A percentile compares a stretch with the other conserved stretches of the same genome.
These are phyloP conservation scores for Chelonus insularis DNA, from an alignment of 1,140 invertebrate species.

Conservation along the genomic window DNA sequence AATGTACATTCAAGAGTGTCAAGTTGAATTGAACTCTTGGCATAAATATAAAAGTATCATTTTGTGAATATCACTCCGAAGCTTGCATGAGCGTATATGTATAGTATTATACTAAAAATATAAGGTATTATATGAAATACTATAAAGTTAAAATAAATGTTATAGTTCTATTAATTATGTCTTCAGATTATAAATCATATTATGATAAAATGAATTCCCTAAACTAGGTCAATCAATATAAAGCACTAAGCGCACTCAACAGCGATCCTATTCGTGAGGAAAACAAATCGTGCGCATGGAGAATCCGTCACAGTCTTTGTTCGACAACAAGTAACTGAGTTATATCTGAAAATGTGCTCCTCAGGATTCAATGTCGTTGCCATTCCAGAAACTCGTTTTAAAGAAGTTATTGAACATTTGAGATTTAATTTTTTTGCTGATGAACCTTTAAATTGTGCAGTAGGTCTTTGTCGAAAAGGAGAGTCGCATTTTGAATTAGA, in stretches of 20 bases:
- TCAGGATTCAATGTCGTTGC: conserved; percentile 40
- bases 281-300: conserved; percentile 33
- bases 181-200: neutral
- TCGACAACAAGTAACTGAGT: conserved; percentile 27
- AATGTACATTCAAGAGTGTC: too few species aligned
- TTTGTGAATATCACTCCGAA: conserved; percentile 15
- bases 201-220: conserved; percentile 26
- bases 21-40: too few species aligned
- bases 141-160: conserved; percentile 8
- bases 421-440: conserved; percentile 76
- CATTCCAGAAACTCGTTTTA: conserved; percentile 60
- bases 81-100: conserved; percentile 25
- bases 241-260: conserved; percentile 40
- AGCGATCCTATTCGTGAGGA: conserved; percentile 32
- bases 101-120: conserved; percentile 5
- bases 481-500: conserved; percentile 72
- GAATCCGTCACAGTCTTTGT: conserved; percentile 35
- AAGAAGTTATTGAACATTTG: conserved; percentile 70
- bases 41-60: too few species aligned
- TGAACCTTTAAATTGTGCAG: conserved; percentile 76
- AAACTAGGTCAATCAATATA: conserved; percentile 60
- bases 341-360: conserved; percentile 42
- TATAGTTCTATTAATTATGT: neutral
- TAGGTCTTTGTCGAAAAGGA: conserved; percentile 69
- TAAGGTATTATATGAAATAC: neutral